Evolutionary conservation across 2,888 invertebrate species (phyloP).

Genomic region (Stictocephala bisonia): DNA sequence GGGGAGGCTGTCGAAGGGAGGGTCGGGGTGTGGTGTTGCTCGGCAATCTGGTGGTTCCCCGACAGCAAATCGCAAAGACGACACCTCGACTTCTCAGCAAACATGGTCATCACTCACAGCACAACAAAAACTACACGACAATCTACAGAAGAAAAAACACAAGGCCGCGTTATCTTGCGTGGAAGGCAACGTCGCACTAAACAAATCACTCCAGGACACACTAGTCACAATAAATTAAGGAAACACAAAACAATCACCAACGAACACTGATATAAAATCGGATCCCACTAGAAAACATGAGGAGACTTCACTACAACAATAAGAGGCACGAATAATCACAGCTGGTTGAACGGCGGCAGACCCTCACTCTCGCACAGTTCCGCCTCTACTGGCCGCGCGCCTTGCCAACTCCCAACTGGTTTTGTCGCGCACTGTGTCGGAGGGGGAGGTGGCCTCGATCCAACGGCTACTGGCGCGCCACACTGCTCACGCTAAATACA

Average conservation of each 20-base stretch:
- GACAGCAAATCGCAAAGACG: slow-evolving; percentile 28
- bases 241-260: too few species aligned
- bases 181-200: too few species aligned
- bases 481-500: slow-evolving; percentile 36
- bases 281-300: too few species aligned
- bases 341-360: too few species aligned
- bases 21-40: background rate
- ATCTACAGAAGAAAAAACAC: too few species aligned
- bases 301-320: too few species aligned
- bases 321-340: too few species aligned
- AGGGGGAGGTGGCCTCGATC: slow-evolving; percentile 28
- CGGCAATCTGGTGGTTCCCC: background rate
- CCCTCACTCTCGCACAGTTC: background rate
- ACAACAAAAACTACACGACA: too few species aligned
- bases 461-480: slow-evolving; percentile 12
- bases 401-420: background rate
- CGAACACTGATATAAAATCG: too few species aligned
- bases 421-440: background rate
- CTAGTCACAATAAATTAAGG: too few species aligned
- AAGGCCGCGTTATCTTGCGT: too few species aligned
- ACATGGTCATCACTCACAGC: slow-evolving; percentile 37
- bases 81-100: slow-evolving; percentile 31
- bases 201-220: too few species aligned
- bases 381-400: background rate
- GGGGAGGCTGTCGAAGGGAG: background rate